Base-by-base conservation (phyloP, 2,888 invertebrate genomes). In the Apodemia hepburni region DNA sequence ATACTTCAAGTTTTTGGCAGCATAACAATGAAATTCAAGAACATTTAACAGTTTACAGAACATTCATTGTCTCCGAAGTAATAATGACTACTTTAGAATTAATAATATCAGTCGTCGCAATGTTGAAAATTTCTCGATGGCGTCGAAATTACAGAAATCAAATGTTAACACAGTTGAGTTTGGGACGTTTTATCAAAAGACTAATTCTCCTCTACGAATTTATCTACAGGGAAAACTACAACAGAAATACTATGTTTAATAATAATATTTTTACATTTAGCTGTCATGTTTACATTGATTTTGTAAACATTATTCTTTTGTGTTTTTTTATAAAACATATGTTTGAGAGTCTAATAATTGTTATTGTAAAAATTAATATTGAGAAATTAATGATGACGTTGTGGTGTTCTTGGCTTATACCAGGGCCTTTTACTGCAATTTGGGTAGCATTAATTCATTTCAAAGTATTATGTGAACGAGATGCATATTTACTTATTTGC, bases 281-380 rank as follows among this genome's bases (percentile, higher is more conserved):
- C 63, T 74, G 74, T n/a, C 76, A 80, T 64, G 77, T 85, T 61
- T 89, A 89, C 64, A 77, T 86, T 27, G 87, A 89, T 69, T 84
- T 87, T 68, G 88, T 88, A 29, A 80, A 85, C 61, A 82, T 84
- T 18, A 77, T 87, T 66, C 71, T 88, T 71, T 80, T 88, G 66
- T 82, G 85, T 63, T 85, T 85, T 68, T 84, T 88, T 65, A 83
- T 88, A n/a, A 86, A 83, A 64, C 88, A 89, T 60, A 89, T 89
- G 87, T 87, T 88, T 67, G 84, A 87, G 63, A 85, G 80, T 68
- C 74, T 89, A 67, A 82, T 89, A 58, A 79, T 86, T 66, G 86
- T 89, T 27, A 70, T 87, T 68, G 84, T 87, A 15, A 86, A 83
- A 70, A 79, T 84, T 68, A 84, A 79, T 65, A 79, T 80, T 65